A percentile compares a stretch with the other conserved stretches of the same genome.
Conservation (phyloP, 2,888 invertebrate species). For the Drosophila ezoana region DNA sequence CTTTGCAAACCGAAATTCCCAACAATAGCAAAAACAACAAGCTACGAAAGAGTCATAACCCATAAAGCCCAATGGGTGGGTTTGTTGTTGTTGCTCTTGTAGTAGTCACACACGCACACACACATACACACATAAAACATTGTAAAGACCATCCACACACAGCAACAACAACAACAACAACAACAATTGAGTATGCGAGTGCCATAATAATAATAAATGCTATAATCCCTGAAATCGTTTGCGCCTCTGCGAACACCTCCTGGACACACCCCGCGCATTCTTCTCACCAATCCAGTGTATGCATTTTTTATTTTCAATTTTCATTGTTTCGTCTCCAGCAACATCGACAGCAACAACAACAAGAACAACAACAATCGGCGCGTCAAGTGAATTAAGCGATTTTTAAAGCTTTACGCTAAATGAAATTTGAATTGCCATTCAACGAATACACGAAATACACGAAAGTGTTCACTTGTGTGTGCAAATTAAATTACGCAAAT, state of each 20-base stretch:
- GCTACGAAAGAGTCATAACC: slow-evolving; percentile 26
- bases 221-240: slow-evolving; percentile 68
- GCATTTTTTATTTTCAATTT: slow-evolving; percentile 77
- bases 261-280: background rate
- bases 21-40: slow-evolving; percentile 37
- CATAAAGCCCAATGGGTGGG: slow-evolving; percentile 41
- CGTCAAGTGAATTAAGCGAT: slow-evolving; percentile 80
- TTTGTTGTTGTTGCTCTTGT: slow-evolving; percentile 23
- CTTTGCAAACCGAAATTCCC: slow-evolving; percentile 69
- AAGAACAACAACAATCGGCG: slow-evolving; percentile 56
- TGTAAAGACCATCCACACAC: slow-evolving; percentile 2
- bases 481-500: slow-evolving; percentile 80
- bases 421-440: slow-evolving; percentile 75
- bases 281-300: slow-evolving; percentile 25
- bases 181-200: slow-evolving; percentile 42
- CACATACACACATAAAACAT: slow-evolving; percentile 3
- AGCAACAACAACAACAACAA: slow-evolving; percentile 36
- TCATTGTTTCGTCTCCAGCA: slow-evolving; percentile 72
- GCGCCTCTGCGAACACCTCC: slow-evolving; percentile 32
- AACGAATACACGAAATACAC: slow-evolving; percentile 21
- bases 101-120: slow-evolving; percentile 24
- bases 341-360: slow-evolving; percentile 34
- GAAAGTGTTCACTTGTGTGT: slow-evolving; percentile 68
- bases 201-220: slow-evolving; percentile 81
- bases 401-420: slow-evolving; percentile 80